Evolutionary conservation across 1,140 invertebrate genomes (phyloP), one percentile per base, ranked within the genome.

Genomic region (Leptinotarsa texana): DNA sequence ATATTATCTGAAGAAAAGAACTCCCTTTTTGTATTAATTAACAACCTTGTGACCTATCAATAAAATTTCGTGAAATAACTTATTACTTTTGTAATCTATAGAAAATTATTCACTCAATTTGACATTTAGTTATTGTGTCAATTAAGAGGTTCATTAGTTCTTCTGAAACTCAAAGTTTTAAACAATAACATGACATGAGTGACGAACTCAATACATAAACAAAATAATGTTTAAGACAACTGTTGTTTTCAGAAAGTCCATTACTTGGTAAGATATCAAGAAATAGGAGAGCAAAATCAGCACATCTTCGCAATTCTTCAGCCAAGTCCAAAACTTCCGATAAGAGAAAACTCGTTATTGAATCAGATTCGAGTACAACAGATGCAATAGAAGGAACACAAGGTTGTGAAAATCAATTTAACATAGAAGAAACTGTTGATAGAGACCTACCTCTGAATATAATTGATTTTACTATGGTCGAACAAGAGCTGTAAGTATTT

Each of bases 231-330:
- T 3, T 42, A 8, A 11, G 11, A 42, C 33, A 42, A 57, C n/a
- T 57, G 5, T 57, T 15, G 1, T 51, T 80, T 82, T 74, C 83
- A 78, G 87, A 87, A 72, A 83, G 81, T 17, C 86, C 87, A 18
- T 82, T 91, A 62, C 83, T 92, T 42, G 91, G 90, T 6, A 89
- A 88, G 75, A 86, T 91, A 3, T 89, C 89, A 3, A 85, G 90
- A 73, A 85, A 88, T 17, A 86, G 89, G 33, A 83, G 90, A 77
- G 90, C 90, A 15, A 89, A 89, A 83, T 91, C 89, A 22, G 88
- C 88, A 2, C 80, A 87, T 63, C 82, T 84, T 49, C 83, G 85
- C 72, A 84, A 84, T 63, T 83, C 84, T 63, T 86, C 87, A 11
- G 79, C 80, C 57, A 85, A 83, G 81, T 72, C 79, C 75, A 83